Percentiles rank a stretch among this genome's conserved stretches.
Conservation (phyloP, 2,888 invertebrate species). For the Lepidochitona cinerea region DNA sequence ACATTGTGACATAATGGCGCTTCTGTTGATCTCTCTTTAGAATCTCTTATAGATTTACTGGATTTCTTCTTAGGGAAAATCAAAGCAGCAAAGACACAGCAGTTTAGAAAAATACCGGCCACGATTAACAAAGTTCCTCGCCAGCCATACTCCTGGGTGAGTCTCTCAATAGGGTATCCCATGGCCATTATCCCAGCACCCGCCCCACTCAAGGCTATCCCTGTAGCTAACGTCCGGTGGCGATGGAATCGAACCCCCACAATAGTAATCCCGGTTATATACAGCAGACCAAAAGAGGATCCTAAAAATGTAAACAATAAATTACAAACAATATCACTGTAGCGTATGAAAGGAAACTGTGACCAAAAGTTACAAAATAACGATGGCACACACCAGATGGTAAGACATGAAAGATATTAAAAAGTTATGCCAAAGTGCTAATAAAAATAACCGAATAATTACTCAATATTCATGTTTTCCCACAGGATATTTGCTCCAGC, state of each 20-base stretch:
- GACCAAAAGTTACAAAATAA: too few species aligned
- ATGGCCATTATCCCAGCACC: background rate
- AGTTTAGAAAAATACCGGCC: background rate
- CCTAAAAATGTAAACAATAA: background rate
- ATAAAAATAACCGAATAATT: too few species aligned
- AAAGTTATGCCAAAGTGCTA: too few species aligned
- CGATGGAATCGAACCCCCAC: background rate
- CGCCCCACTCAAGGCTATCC: background rate
- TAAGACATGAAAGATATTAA: too few species aligned
- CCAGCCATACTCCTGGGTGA: background rate
- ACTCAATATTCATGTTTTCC: too few species aligned
- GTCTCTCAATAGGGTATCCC: background rate
- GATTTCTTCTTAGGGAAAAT: background rate
- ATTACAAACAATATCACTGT: too few species aligned
- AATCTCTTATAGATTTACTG: too few species aligned
- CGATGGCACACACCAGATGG: too few species aligned
- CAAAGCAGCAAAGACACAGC: background rate
- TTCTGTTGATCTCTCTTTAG: too few species aligned
- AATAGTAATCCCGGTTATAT: background rate
- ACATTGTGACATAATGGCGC: too few species aligned
- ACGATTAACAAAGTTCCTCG: background rate
- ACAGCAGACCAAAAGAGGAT: background rate
- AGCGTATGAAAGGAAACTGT: too few species aligned
- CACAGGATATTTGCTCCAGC: too few species aligned
- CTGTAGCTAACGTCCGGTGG: background rate